Percentiles rank a stretch among this genome's conserved stretches.
Conservation (phyloP, 2,113 vertebrate genomes). For the Phodopus roborovskii region DNA sequence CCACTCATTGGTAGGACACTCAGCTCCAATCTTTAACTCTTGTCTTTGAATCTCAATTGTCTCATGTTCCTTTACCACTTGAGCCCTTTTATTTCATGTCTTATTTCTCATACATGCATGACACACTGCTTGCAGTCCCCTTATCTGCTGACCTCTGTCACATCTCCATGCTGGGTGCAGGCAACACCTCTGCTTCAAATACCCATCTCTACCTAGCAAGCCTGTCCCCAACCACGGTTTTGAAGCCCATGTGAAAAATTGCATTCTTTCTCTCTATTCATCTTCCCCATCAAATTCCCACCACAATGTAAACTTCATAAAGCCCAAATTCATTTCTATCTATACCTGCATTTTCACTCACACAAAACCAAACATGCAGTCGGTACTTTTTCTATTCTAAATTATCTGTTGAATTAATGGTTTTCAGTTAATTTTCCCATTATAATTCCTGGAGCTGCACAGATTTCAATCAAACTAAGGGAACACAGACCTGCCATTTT, state of each 20-base stretch:
- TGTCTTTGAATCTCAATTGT: slow-evolving; percentile 1
- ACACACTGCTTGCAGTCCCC: neutral
- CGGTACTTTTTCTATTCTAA: slow-evolving; percentile 28
- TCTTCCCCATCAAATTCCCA: slow-evolving; percentile 36
- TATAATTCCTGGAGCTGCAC: slow-evolving; percentile 3
- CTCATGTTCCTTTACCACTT: neutral
- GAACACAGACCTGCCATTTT: neutral
- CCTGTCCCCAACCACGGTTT: neutral
- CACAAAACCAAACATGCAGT: neutral
- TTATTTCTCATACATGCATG: neutral
- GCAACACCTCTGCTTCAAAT: neutral
- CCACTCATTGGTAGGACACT: neutral
- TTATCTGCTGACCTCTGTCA: neutral
- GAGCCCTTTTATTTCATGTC: neutral
- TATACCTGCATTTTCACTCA: neutral
- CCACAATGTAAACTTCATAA: neutral
- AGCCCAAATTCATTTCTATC: neutral
- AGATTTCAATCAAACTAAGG: slow-evolving; percentile 47
- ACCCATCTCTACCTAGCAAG: neutral
- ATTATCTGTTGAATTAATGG: neutral
- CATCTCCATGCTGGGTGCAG: neutral
- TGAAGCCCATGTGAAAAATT: neutral
- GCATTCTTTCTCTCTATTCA: neutral
- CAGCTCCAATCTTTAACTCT: neutral
- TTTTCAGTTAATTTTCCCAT: slow-evolving; percentile 8